Percentiles rank a stretch among this genome's conserved stretches.
phyloP scores from a whole-genome alignment of 2,888 invertebrate genomes.

The Steinernema carpocapsae region DNA sequence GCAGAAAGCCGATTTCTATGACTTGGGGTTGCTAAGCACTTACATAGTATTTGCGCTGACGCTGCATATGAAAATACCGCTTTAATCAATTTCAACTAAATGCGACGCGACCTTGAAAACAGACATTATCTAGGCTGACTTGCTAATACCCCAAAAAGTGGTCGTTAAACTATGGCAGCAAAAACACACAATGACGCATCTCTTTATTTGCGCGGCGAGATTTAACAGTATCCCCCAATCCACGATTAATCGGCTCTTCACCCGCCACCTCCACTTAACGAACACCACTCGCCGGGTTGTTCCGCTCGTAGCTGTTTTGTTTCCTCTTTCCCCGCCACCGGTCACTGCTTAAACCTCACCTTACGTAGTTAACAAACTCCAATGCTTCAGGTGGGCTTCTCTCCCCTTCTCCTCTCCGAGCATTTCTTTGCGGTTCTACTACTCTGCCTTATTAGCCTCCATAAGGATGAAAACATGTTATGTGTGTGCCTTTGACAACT shows the following conservation, averaged over 20 bases:
- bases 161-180: no score
- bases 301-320: neutral
- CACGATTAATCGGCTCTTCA: conserved; percentile 26
- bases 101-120: no score
- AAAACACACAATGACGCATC: neutral
- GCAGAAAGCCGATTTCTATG: no score
- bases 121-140: no score
- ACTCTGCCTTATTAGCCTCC: neutral
- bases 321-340: neutral
- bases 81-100: no score
- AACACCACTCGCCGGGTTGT: no score
- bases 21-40: no score
- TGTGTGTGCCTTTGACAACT: neutral
- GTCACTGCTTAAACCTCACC: neutral
- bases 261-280: neutral
- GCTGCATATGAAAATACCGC: no score
- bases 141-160: no score
- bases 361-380: no score
- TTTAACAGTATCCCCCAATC: neutral
- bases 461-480: no score
- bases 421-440: neutral
- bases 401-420: neutral
- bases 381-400: neutral
- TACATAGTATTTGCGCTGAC: no score
- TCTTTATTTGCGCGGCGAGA: neutral